Percentiles rank a stretch among this genome's conserved stretches.
These are phyloP conservation scores for Panthera leo DNA, from an alignment of 2,113 vertebrate genomes.

Conservation along the genomic window DNA sequence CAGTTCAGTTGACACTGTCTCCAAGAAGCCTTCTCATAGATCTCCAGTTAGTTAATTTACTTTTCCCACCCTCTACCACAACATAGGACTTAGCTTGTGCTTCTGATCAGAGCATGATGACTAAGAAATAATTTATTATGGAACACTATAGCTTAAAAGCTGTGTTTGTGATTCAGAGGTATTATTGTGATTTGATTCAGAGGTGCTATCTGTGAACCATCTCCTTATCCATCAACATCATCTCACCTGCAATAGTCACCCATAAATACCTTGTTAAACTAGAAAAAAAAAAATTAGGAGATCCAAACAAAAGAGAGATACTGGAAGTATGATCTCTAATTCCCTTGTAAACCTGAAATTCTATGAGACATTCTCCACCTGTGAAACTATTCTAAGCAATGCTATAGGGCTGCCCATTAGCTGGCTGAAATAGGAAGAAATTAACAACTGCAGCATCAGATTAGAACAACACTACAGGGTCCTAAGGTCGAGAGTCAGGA, in stretches of 20 bases:
- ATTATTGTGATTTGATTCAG: not conserved
- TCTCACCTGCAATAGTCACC: not conserved
- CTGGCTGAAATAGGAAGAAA: not conserved
- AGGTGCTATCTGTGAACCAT: not conserved
- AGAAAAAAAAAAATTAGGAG: not conserved
- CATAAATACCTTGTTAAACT: not conserved
- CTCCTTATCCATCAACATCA: not conserved
- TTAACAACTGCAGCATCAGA: not conserved
- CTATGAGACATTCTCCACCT: not conserved
- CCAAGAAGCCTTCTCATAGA: not conserved
- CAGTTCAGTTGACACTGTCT: not conserved
- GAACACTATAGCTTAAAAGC: not conserved
- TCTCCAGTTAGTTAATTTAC: not conserved
- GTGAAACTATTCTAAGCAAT: not conserved
- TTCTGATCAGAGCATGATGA: constrained; percentile 19
- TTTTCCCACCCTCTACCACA: not conserved
- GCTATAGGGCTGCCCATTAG: not conserved
- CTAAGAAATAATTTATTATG: not conserved
- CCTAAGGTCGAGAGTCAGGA: not conserved
- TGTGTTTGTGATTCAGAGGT: not conserved
- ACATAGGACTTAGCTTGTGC: not conserved
- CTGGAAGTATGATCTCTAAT: not conserved
- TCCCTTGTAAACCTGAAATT: not conserved
- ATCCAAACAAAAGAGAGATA: not conserved
- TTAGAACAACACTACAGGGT: not conserved